Base-by-base conservation (phyloP, 2,888 invertebrate genomes). In the Eupeodes luniger region DNA sequence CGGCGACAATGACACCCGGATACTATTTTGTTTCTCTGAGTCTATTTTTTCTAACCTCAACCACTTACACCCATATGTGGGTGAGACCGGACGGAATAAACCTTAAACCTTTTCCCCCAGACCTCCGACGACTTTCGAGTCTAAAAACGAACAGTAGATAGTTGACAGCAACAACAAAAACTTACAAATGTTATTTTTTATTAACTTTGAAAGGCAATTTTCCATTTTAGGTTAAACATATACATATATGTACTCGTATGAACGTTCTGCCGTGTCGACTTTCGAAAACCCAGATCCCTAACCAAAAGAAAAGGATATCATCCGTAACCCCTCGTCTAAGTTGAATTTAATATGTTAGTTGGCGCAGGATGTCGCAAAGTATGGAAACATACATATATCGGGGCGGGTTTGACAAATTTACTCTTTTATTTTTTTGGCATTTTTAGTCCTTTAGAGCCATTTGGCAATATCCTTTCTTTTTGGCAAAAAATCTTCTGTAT, bases 291-390 rank as follows among this genome's bases (percentile, higher is more conserved):
- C 34, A 47, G 53, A 27, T 27, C 1, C 40, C 40, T 0, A 72
- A 61, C 74, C 49, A 11, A 67, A 36, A 67, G 61, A 57, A 64
- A 70, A 79, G 81, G 81, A 14, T 49, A 49, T 75, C 69, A 9
- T 5, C 40, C 9, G 6, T 75, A 51, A 69, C 69, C 36, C 40
- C 69, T 40, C 40, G 19, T 69, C 49, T 66, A 79, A 82, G 70
- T 86, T 79, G 40, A 79, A 86, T 86, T 86, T 86, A 86, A 86
- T 86, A 79, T 75, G 62, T 79, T 72, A 59, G 64, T 59, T 82
- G 86, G 62, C 62, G 40, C 79, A 81, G 81, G 61, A 82, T 81
- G 82, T 75, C 51, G 82, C 75, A 53, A 66, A 49, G 66, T 66
- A 27, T 27, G 49, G 66, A 10, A 51, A n/a, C 64, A 16, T 40